Conservation (phyloP, 1,140 invertebrate species). For the Druon quercuslanigerum region DNA sequence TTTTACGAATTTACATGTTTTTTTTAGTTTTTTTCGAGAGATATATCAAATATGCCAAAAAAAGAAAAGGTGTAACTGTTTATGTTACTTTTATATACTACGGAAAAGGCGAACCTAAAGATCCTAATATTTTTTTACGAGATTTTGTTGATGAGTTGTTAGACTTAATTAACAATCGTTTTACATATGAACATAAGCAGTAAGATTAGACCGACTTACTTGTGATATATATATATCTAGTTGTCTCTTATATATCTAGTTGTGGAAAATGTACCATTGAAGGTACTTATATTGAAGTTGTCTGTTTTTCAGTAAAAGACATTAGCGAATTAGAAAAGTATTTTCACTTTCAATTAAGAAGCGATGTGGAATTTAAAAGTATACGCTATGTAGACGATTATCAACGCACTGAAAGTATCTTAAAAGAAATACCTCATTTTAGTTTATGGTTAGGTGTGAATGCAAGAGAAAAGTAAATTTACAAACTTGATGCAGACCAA, state of each 20-base stretch:
- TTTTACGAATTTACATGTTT: no score
- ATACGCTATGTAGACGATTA: conserved; percentile 41
- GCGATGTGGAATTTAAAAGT: conserved; percentile 53
- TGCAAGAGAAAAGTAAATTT: conserved; percentile 33
- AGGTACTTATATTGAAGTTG: conserved; percentile 45
- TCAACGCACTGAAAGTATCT: conserved; percentile 38
- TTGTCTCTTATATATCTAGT: conserved; percentile 28
- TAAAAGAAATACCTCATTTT: conserved; percentile 38
- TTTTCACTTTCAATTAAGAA: conserved; percentile 34
- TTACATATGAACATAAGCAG: no score
- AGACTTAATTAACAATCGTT: not conserved
- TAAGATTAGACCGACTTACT: not conserved
- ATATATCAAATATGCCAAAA: no score
- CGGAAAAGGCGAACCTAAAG: not conserved
- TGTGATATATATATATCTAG: not conserved
- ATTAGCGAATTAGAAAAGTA: conserved; percentile 12
- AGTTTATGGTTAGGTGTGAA: conserved; percentile 56
- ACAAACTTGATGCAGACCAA: conserved; percentile 32
- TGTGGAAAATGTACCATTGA: conserved; percentile 61
- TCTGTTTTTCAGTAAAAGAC: conserved; percentile 44
- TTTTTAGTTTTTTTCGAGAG: no score
- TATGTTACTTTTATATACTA: not conserved
- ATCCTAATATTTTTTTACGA: not conserved
- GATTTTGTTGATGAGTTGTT: not conserved
- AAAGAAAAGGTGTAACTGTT: not conserved